phyloP scores from a whole-genome alignment of 2,797 vertebrate genomes.

The Hylomyscus alleni region DNA sequence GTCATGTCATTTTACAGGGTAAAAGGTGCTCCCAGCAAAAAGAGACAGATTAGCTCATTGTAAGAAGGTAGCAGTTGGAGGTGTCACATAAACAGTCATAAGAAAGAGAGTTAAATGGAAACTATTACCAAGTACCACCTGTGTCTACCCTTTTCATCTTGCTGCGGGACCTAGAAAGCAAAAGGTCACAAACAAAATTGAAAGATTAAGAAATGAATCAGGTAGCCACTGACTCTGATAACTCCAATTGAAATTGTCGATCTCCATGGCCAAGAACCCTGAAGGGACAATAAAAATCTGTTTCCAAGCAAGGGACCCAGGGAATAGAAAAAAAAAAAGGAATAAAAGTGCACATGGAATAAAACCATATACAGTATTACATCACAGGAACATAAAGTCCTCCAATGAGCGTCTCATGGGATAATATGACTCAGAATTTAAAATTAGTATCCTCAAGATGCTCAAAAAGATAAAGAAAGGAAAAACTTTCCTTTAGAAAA shows the following conservation, averaged over 20 bases:
- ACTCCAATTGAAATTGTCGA: slow-evolving; percentile 22
- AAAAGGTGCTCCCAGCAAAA: slow-evolving; percentile 23
- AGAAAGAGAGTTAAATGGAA: slow-evolving; percentile 68
- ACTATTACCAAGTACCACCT: slow-evolving; percentile 45
- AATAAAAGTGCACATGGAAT: not conserved
- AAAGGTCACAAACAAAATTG: slow-evolving; percentile 51
- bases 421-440: slow-evolving; percentile 9
- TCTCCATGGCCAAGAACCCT: not conserved
- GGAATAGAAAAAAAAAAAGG: not conserved
- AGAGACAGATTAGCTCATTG: not conserved
- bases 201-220: slow-evolving; percentile 61
- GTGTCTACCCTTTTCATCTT: slow-evolving; percentile 2
- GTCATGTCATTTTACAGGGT: not conserved
- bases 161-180: not conserved
- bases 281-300: slow-evolving; percentile 43
- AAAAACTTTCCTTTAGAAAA: slow-evolving; percentile 35
- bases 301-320: not conserved
- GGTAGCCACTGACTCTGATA: slow-evolving; percentile 31
- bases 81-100: slow-evolving; percentile 18
- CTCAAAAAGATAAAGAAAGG: slow-evolving; percentile 27
- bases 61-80: not conserved
- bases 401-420: not conserved
- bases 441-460: not conserved
- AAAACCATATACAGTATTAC: not conserved
- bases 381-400: not conserved